These are phyloP conservation scores for Diadegma fenestrale DNA, from an alignment of 2,888 invertebrate genomes.

Conservation along the genomic window DNA sequence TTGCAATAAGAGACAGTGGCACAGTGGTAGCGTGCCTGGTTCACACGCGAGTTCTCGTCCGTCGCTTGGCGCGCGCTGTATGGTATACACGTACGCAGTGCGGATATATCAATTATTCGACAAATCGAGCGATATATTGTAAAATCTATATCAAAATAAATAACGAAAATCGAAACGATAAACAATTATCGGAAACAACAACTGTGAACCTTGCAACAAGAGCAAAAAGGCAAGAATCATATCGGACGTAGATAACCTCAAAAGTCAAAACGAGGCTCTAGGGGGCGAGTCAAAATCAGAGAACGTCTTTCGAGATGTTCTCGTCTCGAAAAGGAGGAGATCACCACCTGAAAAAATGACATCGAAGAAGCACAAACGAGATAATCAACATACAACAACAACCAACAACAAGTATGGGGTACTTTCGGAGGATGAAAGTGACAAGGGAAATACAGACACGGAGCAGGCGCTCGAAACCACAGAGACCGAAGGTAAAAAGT, in stretches of 20 bases:
- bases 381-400: not conserved
- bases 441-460: not conserved
- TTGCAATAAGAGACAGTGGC: no score
- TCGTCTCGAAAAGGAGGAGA: conserved; percentile 16
- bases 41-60: no score
- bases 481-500: not conserved
- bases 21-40: no score
- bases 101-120: not conserved
- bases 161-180: conserved; percentile 8
- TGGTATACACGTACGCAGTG: conserved; percentile 1
- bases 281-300: conserved; percentile 13
- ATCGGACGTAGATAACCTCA: conserved; percentile 13
- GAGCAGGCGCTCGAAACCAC: conserved; percentile 15
- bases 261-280: conserved; percentile 15
- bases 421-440: conserved; percentile 19
- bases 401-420: conserved; percentile 12
- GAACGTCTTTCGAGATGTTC: conserved; percentile 21
- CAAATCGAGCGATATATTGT: conserved; percentile 2
- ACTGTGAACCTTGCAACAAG: not conserved
- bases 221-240: conserved; percentile 14
- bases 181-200: not conserved
- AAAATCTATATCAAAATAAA: not conserved
- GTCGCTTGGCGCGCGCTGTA: conserved; percentile 2
- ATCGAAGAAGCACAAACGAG: conserved; percentile 19
- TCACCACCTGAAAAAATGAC: not conserved